A percentile compares a stretch with the other conserved stretches of the same genome.
Conservation (phyloP, 2,113 vertebrate species). For the Dasypus novemcinctus region DNA sequence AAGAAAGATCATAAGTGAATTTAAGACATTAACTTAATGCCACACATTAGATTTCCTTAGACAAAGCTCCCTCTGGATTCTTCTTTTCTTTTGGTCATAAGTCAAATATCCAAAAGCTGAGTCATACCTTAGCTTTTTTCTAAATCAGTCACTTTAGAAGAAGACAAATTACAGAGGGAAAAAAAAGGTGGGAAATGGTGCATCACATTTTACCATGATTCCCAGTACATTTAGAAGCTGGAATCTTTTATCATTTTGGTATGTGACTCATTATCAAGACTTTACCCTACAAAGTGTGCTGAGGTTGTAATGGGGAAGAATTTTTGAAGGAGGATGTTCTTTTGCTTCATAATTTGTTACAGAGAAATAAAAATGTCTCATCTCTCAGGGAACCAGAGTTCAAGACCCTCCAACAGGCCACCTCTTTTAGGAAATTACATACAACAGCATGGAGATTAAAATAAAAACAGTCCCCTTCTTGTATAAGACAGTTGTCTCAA, state of each 20-base stretch:
- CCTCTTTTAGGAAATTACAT: conserved; percentile 11
- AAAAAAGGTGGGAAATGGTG: background rate
- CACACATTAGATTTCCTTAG: background rate
- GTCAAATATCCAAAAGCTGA: background rate
- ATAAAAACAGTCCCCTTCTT: background rate
- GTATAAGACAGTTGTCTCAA: background rate
- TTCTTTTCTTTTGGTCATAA: conserved; percentile 29
- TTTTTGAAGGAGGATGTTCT: background rate
- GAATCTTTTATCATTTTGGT: background rate
- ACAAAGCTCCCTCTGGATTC: background rate
- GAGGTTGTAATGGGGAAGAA: background rate
- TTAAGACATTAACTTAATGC: background rate
- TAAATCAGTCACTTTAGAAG: conserved; percentile 13
- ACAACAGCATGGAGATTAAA: background rate
- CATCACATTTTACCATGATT: background rate
- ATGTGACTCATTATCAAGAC: background rate
- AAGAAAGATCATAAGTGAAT: conserved; percentile 18
- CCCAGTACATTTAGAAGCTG: background rate
- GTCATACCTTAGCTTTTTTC: background rate
- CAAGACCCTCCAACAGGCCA: background rate
- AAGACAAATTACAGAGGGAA: background rate
- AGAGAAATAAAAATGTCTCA: conserved; percentile 25
- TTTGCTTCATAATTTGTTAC: background rate
- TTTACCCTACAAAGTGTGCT: background rate
- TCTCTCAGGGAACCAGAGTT: conserved; percentile 15